Conservation (phyloP, 2,113 vertebrate species). For the Eptatretus burgeri region DNA sequence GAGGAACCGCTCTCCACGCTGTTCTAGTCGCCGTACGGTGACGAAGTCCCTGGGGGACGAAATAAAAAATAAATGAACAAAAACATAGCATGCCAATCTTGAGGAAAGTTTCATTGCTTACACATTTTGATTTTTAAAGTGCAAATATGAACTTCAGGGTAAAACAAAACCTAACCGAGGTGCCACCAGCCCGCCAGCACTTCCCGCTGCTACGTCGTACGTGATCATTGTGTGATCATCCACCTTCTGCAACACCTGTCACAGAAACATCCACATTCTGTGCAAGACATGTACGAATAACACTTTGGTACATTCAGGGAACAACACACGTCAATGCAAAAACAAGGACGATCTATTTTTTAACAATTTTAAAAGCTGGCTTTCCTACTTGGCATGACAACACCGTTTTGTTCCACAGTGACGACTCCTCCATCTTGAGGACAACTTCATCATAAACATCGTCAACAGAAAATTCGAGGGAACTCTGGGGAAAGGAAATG, state of each 20-base stretch:
- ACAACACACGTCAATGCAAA: constrained; percentile 10
- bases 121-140: background rate
- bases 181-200: constrained; percentile 60
- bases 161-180: constrained; percentile 27
- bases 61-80: background rate
- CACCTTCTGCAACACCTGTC: constrained; percentile 51
- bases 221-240: constrained; percentile 77
- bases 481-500: background rate
- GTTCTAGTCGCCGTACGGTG: constrained; percentile 63
- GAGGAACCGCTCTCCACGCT: constrained; percentile 47
- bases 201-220: constrained; percentile 55
- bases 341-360: background rate
- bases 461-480: background rate
- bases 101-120: background rate
- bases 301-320: rapidly evolving
- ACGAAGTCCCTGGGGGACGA: constrained; percentile 48
- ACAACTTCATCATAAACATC: constrained; percentile 1
- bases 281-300: background rate
- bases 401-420: constrained; percentile 9
- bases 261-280: background rate
- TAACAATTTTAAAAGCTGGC: background rate
- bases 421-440: background rate
- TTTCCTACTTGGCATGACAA: constrained; percentile 6
- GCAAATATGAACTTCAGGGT: too few relatives aligned
- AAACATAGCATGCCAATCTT: background rate